Evolutionary conservation across 2,113 vertebrate genomes (phyloP).

Genomic region (Acrocephalus kingi): DNA sequence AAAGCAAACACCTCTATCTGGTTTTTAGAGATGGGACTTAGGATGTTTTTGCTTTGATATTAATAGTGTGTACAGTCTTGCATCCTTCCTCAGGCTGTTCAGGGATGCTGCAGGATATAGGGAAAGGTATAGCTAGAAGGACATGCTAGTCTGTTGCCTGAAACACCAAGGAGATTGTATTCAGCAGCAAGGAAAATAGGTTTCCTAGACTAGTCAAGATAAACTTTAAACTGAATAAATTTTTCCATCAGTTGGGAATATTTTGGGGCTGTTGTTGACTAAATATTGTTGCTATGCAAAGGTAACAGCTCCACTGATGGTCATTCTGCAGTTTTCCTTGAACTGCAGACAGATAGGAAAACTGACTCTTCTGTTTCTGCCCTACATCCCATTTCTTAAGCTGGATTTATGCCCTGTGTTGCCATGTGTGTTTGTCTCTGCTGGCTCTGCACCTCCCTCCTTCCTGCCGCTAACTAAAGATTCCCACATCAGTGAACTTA

Average conservation of each 20-base stretch:
- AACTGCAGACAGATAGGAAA: neutral
- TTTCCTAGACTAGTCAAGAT: neutral
- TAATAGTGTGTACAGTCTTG: neutral
- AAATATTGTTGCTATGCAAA: neutral
- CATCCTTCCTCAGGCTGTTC: neutral
- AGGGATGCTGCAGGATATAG: neutral
- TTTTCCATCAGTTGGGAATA: neutral
- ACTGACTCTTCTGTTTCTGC: neutral
- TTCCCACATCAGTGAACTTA: neutral
- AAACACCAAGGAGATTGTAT: neutral
- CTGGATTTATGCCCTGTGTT: neutral
- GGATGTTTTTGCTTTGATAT: neutral
- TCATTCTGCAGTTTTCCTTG: neutral
- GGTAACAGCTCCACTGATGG: neutral
- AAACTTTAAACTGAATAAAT: neutral
- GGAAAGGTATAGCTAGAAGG: neutral
- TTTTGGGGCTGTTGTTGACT: neutral
- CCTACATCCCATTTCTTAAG: neutral
- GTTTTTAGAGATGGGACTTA: neutral
- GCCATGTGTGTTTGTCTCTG: neutral
- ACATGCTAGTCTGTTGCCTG: neutral
- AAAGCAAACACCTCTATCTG: neutral
- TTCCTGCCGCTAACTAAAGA: neutral
- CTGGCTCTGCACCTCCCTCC: neutral
- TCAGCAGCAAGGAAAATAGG: neutral